Evolutionary conservation across 2,797 vertebrate species (phyloP).

Genomic region (Paedocypris micromegethes): DNA sequence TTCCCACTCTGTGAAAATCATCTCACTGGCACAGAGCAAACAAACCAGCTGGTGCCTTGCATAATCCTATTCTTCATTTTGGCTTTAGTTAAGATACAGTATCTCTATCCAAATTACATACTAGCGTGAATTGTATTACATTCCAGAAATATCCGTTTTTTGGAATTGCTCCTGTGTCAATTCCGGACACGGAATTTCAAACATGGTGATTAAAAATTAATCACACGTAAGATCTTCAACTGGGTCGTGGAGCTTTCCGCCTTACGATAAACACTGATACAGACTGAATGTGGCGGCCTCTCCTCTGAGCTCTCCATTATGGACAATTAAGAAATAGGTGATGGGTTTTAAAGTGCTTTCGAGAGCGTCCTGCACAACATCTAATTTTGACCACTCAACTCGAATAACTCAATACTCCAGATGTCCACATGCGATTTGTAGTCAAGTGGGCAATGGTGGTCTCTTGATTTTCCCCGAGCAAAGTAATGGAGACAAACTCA

Average conservation of each 20-base stretch:
- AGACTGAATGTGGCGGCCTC: neutral
- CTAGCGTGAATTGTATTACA: constrained; percentile 3
- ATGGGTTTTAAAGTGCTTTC: constrained; percentile 27
- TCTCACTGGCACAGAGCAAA: constrained; percentile 57
- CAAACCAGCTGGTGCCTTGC: constrained; percentile 65
- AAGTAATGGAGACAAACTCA: constrained; percentile 46
- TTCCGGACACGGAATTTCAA: too few relatives aligned
- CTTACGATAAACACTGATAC: neutral
- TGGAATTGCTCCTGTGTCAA: too few relatives aligned
- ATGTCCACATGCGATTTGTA: constrained; percentile 42
- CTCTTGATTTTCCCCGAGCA: constrained; percentile 59
- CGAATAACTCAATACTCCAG: constrained; percentile 5
- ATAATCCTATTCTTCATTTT: constrained; percentile 56
- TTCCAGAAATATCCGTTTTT: constrained; percentile 13
- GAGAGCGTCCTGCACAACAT: constrained; percentile 15
- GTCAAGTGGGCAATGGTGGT: constrained; percentile 39
- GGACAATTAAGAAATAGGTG: constrained; percentile 10
- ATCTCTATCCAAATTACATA: constrained; percentile 32
- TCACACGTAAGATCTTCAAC: constrained; percentile 10
- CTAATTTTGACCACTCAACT: constrained; percentile 5
- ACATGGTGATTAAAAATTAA: neutral
- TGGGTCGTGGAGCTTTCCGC: neutral
- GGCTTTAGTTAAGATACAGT: constrained; percentile 27
- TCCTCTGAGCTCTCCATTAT: constrained; percentile 5
- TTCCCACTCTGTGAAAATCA: constrained; percentile 67